Conservation (phyloP, 2,888 invertebrate species). For the Drosophila testacea region DNA sequence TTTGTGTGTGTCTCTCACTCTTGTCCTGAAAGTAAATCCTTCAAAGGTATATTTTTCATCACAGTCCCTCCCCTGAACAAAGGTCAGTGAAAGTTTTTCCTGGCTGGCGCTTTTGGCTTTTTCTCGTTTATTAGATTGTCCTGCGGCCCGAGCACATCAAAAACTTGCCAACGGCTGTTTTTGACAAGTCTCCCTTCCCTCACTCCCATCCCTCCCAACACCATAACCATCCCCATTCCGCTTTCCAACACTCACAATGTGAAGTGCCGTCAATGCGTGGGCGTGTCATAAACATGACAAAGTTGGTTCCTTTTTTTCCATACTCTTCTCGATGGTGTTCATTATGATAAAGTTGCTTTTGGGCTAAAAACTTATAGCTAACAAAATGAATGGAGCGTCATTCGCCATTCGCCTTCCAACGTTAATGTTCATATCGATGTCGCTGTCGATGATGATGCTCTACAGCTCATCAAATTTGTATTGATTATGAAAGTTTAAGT, state of each 20-base stretch:
- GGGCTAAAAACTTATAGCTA: constrained; percentile 34
- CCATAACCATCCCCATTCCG: background rate
- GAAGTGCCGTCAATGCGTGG: constrained; percentile 58
- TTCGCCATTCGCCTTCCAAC: constrained; percentile 4
- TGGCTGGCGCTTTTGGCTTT: constrained; percentile 39
- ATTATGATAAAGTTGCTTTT: constrained; percentile 54
- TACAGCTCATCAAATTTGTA: constrained; percentile 52
- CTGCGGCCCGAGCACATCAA: constrained; percentile 67
- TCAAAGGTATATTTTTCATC: constrained; percentile 75
- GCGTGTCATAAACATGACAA: constrained; percentile 72
- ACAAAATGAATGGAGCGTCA: constrained; percentile 7
- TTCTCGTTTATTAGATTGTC: constrained; percentile 74
- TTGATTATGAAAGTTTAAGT: constrained; percentile 37
- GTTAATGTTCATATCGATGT: constrained; percentile 16
- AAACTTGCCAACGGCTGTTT: constrained; percentile 74
- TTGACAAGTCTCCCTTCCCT: constrained; percentile 54
- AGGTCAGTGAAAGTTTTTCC: constrained; percentile 72
- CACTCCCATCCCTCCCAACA: background rate
- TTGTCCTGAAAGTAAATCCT: constrained; percentile 42
- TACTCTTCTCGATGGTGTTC: constrained; percentile 36
- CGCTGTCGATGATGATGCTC: constrained; percentile 18
- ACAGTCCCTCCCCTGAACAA: constrained; percentile 32
- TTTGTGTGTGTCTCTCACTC: constrained; percentile 37
- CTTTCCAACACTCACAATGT: constrained; percentile 7
- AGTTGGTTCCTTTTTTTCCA: constrained; percentile 28